A percentile compares a stretch with the other conserved stretches of the same genome.
phyloP scores from a whole-genome alignment of 2,888 invertebrate genomes.

The Pilophorus perplexus region DNA sequence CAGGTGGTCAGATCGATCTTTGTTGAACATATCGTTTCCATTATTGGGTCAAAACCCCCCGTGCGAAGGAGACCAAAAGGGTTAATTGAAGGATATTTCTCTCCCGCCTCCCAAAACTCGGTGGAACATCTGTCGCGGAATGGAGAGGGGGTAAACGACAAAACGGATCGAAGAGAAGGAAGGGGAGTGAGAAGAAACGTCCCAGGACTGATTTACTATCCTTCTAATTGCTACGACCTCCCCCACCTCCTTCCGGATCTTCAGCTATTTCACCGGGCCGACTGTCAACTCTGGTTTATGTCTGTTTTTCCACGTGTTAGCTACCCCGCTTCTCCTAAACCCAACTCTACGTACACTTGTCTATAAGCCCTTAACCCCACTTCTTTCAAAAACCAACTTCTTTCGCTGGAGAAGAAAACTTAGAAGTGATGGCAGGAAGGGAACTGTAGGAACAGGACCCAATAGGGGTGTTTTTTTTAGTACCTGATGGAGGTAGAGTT shows the following conservation, averaged over 20 bases:
- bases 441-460: too few species aligned
- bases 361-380: too few species aligned
- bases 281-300: constrained; percentile 28
- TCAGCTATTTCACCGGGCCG: not conserved
- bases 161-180: not conserved
- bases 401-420: too few species aligned
- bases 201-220: constrained; percentile 24
- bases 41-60: constrained; percentile 11
- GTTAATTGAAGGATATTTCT: constrained; percentile 31
- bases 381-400: too few species aligned
- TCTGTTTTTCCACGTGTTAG: constrained; percentile 29
- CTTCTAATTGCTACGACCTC: constrained; percentile 31
- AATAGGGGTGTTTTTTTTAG: too few species aligned
- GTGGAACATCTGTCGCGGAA: constrained; percentile 17
- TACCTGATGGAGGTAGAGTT: too few species aligned
- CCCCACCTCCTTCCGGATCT: not conserved
- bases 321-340: not conserved
- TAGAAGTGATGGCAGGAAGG: too few species aligned
- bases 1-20: constrained; percentile 6
- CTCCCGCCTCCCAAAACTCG: not conserved
- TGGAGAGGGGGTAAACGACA: constrained; percentile 9
- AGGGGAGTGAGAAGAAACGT: not conserved
- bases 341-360: too few species aligned
- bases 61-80: constrained; percentile 4
- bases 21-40: not conserved